These are phyloP conservation scores for Halichoeres trimaculatus DNA, from an alignment of 2,113 vertebrate genomes.

Conservation along the genomic window DNA sequence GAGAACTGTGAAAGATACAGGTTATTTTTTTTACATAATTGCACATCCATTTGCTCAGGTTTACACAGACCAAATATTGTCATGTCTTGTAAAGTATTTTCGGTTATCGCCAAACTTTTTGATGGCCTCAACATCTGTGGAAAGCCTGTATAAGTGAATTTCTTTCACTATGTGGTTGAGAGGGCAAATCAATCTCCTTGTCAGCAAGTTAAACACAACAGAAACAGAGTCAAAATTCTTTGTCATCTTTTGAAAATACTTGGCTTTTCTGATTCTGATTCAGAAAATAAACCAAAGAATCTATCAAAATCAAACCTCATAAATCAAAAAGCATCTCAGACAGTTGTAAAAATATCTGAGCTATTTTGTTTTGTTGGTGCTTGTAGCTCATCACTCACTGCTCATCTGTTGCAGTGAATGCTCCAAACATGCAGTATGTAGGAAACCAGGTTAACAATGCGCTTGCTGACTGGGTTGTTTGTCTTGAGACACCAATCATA, in stretches of 20 bases:
- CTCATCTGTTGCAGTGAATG: conserved; percentile 49
- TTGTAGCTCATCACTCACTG: background rate
- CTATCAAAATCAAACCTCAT: background rate
- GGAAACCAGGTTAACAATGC: conserved; percentile 57
- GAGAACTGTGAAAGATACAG: too few relatives aligned
- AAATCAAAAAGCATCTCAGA: background rate
- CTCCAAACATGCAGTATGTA: conserved; percentile 8
- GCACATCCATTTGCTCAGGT: too few relatives aligned
- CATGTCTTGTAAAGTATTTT: conserved; percentile 8
- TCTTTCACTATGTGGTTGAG: background rate
- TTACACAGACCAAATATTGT: background rate
- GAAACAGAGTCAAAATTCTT: too few relatives aligned
- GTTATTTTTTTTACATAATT: too few relatives aligned
- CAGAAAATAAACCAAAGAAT: background rate
- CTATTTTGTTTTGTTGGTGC: background rate
- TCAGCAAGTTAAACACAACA: too few relatives aligned
- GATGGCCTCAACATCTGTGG: background rate
- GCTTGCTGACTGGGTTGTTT: conserved; percentile 22
- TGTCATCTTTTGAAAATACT: too few relatives aligned
- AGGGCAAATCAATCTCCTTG: too few relatives aligned
- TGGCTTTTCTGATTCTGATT: too few relatives aligned
- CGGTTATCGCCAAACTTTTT: background rate
- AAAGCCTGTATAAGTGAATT: background rate
- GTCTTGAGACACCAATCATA: conserved; percentile 18
- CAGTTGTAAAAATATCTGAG: background rate